A percentile compares a stretch with the other conserved stretches of the same genome.
Conservation (phyloP, 2,113 vertebrate species). For the Coracopsis vasa region DNA sequence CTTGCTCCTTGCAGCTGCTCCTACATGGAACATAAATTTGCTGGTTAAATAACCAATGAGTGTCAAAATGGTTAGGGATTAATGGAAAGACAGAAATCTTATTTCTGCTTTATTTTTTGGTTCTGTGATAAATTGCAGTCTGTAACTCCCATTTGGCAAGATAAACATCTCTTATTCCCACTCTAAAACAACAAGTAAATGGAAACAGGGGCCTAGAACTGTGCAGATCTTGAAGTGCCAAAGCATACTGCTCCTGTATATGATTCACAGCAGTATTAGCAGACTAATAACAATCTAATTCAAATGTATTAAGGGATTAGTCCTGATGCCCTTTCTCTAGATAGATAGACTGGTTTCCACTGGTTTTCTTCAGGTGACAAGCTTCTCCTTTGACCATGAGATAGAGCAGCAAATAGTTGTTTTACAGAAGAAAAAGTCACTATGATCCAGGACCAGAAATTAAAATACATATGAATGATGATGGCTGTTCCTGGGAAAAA, state of each 20-base stretch:
- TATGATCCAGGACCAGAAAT: neutral
- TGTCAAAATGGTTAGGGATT: constrained; percentile 46
- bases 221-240: neutral
- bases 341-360: neutral
- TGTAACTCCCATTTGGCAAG: neutral
- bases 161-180: neutral
- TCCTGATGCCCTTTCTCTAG: neutral
- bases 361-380: neutral
- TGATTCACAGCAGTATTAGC: neutral
- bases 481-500: neutral
- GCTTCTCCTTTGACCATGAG: neutral
- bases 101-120: constrained; percentile 48
- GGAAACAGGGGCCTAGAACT: neutral
- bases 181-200: neutral
- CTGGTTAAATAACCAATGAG: constrained; percentile 48
- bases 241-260: neutral
- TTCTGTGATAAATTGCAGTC: neutral
- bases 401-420: neutral
- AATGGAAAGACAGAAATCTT: constrained; percentile 3
- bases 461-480: neutral
- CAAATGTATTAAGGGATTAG: neutral
- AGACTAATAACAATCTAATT: neutral
- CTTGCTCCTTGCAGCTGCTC: constrained; percentile 42
- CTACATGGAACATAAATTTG: constrained; percentile 22
- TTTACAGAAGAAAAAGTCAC: neutral